Evolutionary conservation across 2,888 invertebrate genomes (phyloP).

Genomic region (Lithophane semibrunnea): DNA sequence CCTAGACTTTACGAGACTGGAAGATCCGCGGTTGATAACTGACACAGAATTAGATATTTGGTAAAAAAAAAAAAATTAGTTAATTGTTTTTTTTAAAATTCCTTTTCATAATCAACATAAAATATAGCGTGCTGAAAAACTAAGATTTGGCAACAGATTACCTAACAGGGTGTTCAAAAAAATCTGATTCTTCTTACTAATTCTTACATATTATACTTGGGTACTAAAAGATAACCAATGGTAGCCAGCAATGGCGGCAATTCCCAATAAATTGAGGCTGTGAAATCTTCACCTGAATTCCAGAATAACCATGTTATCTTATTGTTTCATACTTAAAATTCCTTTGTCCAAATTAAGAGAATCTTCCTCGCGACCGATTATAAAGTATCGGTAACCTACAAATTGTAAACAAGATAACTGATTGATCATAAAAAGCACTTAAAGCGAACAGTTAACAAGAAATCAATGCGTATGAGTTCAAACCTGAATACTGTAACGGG

Average conservation of each 20-base stretch:
- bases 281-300: not conserved
- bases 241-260: not conserved
- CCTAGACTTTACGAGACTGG: not conserved
- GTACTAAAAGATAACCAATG: not conserved
- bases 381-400: constrained; percentile 37
- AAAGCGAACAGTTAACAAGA: constrained; percentile 52
- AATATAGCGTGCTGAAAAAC: not conserved
- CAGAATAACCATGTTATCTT: not conserved
- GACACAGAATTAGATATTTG: not conserved
- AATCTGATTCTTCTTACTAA: not conserved
- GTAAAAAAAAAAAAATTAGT: too few relatives aligned
- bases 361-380: not conserved
- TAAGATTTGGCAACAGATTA: not conserved
- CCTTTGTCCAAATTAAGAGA: not conserved
- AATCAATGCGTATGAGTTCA: constrained; percentile 60
- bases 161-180: not conserved
- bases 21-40: not conserved
- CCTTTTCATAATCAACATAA: not conserved
- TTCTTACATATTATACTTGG: not conserved
- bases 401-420: constrained; percentile 26
- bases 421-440: constrained; percentile 41
- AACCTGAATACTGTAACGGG: constrained; percentile 71
- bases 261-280: not conserved
- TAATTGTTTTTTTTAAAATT: not conserved
- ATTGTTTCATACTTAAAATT: not conserved